Percentiles rank a stretch among this genome's conserved stretches.
phyloP scores from a whole-genome alignment of 2,888 invertebrate genomes.

The Drosophila histrio region DNA sequence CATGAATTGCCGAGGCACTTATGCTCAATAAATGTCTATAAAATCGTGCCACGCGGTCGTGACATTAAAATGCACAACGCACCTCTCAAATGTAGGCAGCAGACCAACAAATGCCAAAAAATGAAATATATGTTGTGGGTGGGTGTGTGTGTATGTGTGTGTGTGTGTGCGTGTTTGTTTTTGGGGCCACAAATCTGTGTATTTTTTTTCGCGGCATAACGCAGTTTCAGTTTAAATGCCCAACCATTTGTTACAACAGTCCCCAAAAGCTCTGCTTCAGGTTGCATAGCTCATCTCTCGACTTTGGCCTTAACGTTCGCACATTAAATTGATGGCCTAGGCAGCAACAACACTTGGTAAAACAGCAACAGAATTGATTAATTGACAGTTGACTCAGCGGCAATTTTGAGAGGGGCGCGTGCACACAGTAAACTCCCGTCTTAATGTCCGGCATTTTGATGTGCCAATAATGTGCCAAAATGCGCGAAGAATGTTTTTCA shows the following conservation, averaged over 20 bases:
- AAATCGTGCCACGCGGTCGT: constrained; percentile 35
- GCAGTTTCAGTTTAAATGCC: constrained; percentile 55
- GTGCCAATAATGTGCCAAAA: constrained; percentile 31
- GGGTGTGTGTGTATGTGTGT: constrained; percentile 11
- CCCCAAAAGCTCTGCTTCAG: constrained; percentile 25
- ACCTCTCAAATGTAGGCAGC: constrained; percentile 33
- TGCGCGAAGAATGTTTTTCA: constrained; percentile 19
- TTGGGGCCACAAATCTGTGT: constrained; percentile 56
- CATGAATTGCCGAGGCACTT: constrained; percentile 66
- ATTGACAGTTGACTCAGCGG: constrained; percentile 75
- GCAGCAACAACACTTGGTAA: constrained; percentile 38
- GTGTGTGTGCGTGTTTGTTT: constrained; percentile 14
- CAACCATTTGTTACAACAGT: constrained; percentile 62
- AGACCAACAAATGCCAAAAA: constrained; percentile 59
- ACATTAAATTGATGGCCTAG: constrained; percentile 70
- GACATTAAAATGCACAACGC: constrained; percentile 60
- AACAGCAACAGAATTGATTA: constrained; percentile 66
- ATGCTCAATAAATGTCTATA: constrained; percentile 70
- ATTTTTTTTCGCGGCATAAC: constrained; percentile 59
- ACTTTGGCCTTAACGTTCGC: constrained; percentile 38
- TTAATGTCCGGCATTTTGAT: constrained; percentile 50
- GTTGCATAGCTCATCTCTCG: constrained; percentile 8
- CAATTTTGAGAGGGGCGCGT: constrained; percentile 32
- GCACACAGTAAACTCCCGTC: constrained; percentile 4
- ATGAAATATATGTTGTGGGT: constrained; percentile 64